These are phyloP conservation scores for Cassiopea xamachana DNA, from an alignment of 30 jellyfish, hydroid and myxozoan genomes.

Conservation along the genomic window DNA sequence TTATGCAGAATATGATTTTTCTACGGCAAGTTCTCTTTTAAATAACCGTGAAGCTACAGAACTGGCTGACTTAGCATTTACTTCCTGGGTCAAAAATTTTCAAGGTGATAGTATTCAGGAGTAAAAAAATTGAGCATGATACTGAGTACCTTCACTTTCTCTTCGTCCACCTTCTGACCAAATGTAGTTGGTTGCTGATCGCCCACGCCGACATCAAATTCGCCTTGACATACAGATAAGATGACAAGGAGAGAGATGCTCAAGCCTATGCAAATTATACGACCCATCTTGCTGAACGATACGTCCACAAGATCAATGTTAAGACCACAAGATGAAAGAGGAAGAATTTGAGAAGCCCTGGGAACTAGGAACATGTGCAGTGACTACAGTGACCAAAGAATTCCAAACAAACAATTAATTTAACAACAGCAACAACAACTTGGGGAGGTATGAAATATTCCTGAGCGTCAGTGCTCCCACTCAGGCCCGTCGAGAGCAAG, in stretches of 20 bases:
- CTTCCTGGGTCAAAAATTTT: too few species aligned
- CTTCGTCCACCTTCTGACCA: slow-evolving; percentile 69
- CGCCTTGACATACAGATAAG: slow-evolving; percentile 15
- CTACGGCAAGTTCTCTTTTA: too few species aligned
- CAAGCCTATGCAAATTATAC: not conserved
- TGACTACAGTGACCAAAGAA: not conserved
- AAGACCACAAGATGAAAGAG: not conserved
- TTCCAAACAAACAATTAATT: too few species aligned
- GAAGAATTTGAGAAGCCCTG: not conserved
- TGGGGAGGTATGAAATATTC: too few species aligned
- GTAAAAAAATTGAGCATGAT: too few species aligned
- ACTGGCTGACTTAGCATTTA: too few species aligned
- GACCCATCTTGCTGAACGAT: not conserved
- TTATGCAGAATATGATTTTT: too few species aligned
- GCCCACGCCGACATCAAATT: slow-evolving; percentile 71
- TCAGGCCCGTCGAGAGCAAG: too few species aligned
- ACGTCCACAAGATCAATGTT: too few species aligned
- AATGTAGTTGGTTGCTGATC: slow-evolving; percentile 42
- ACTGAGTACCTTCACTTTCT: slow-evolving; percentile 40
- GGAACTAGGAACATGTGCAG: not conserved
- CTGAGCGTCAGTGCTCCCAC: too few species aligned
- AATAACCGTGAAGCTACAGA: too few species aligned
- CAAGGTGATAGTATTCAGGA: too few species aligned
- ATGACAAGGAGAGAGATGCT: not conserved
- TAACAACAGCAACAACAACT: not conserved